Conservation (phyloP, 2,797 vertebrate genomes). For the Spinus olivaceus region DNA sequence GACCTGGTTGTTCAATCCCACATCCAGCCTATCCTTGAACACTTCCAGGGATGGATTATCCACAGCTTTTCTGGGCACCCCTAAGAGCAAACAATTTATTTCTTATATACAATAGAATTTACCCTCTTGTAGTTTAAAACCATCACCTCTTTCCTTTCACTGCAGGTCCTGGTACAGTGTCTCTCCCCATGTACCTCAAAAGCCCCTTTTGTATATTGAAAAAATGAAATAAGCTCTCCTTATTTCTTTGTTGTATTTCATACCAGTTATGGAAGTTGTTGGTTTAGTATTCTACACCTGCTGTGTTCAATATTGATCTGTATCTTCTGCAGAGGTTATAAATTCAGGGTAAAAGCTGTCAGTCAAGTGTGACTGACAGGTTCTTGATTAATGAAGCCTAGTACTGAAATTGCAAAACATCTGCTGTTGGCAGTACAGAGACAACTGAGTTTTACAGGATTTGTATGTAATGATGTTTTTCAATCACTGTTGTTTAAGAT, state of each 20-base stretch:
- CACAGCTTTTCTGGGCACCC: neutral
- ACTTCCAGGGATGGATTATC: neutral
- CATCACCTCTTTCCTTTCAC: neutral
- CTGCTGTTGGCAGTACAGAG: neutral
- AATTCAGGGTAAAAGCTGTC: neutral
- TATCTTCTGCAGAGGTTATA: neutral
- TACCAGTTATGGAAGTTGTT: neutral
- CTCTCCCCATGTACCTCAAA: neutral
- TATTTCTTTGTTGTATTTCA: conserved; percentile 1
- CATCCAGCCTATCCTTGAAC: neutral
- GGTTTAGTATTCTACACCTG: conserved; percentile 1
- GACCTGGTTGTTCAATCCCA: neutral
- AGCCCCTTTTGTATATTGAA: neutral
- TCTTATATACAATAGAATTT: neutral
- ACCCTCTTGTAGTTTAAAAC: neutral
- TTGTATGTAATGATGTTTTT: neutral
- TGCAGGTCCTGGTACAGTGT: neutral
- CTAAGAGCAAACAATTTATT: neutral
- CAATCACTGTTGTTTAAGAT: neutral
- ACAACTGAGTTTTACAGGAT: neutral
- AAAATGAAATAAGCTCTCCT: neutral
- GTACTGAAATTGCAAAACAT: neutral
- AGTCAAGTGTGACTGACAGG: neutral
- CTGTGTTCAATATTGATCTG: conserved; percentile 34
- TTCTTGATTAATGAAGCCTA: neutral